A percentile compares a stretch with the other conserved stretches of the same genome.
These are phyloP conservation scores for Drosophila pegasa DNA, from an alignment of 2,888 invertebrate genomes.

Conservation along the genomic window DNA sequence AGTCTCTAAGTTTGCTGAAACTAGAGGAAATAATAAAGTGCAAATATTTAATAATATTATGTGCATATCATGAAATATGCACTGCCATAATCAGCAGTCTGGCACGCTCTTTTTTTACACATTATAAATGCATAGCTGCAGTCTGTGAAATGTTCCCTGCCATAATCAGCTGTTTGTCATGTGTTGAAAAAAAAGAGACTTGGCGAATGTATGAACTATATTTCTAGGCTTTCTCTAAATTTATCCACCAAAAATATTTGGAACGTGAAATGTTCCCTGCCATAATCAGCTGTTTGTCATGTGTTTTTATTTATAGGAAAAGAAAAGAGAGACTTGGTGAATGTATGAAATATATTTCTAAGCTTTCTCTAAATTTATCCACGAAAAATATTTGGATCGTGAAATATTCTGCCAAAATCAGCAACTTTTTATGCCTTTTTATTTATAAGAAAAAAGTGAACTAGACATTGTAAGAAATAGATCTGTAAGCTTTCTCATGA, in stretches of 20 bases:
- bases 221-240: no score
- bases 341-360: background rate
- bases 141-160: no score
- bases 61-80: background rate
- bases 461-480: background rate
- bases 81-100: background rate
- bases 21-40: background rate
- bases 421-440: background rate
- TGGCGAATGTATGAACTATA: no score
- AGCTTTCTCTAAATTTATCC: background rate
- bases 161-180: no score
- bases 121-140: no score
- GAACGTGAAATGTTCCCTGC: background rate
- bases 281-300: background rate
- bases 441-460: background rate
- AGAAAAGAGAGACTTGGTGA: background rate
- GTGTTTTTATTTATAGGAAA: background rate
- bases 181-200: no score
- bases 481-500: background rate
- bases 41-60: background rate
- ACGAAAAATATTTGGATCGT: no score
- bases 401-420: background rate
- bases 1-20: background rate
- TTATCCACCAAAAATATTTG: no score
- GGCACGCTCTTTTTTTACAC: no score